Evolutionary conservation across 2,888 invertebrate genomes (phyloP).

Genomic region (Phlogophora meticulosa): DNA sequence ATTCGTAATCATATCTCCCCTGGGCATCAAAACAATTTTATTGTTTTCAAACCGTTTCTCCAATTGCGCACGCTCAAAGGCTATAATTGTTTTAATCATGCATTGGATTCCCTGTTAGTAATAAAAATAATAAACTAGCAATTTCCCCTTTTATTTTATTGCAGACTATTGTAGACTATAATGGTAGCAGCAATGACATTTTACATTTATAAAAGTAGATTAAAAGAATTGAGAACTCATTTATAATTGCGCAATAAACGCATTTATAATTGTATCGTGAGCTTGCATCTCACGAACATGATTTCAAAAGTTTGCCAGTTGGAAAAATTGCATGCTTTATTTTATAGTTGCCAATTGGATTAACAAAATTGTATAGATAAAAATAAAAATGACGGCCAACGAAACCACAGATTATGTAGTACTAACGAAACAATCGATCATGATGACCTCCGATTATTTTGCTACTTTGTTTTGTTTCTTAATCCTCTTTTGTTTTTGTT

Average conservation of each 20-base stretch:
- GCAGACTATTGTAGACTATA: constrained; percentile 8
- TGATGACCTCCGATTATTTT: background rate
- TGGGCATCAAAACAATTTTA: constrained; percentile 3
- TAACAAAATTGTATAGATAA: background rate
- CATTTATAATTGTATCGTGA: constrained; percentile 11
- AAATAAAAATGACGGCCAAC: too few relatives aligned
- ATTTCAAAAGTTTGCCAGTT: constrained; percentile 38
- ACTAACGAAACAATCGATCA: background rate
- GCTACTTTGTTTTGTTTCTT: background rate
- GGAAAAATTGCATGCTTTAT: constrained; percentile 26
- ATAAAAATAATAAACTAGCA: constrained; percentile 40
- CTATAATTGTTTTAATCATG: constrained; percentile 42
- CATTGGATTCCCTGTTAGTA: too few relatives aligned
- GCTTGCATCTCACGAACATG: background rate
- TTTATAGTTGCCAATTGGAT: constrained; percentile 13
- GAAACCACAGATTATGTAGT: too few relatives aligned
- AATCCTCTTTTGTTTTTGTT: constrained; percentile 17
- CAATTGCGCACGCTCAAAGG: background rate
- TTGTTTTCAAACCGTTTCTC: constrained; percentile 32
- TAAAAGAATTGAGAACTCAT: constrained; percentile 15
- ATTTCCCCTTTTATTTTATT: constrained; percentile 27
- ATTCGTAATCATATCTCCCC: constrained; percentile 7
- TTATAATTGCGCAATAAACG: too few relatives aligned
- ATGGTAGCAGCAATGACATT: constrained; percentile 25
- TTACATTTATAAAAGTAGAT: constrained; percentile 24